These are phyloP conservation scores for Cettia cetti DNA, from an alignment of 2,113 vertebrate genomes.

Conservation along the genomic window DNA sequence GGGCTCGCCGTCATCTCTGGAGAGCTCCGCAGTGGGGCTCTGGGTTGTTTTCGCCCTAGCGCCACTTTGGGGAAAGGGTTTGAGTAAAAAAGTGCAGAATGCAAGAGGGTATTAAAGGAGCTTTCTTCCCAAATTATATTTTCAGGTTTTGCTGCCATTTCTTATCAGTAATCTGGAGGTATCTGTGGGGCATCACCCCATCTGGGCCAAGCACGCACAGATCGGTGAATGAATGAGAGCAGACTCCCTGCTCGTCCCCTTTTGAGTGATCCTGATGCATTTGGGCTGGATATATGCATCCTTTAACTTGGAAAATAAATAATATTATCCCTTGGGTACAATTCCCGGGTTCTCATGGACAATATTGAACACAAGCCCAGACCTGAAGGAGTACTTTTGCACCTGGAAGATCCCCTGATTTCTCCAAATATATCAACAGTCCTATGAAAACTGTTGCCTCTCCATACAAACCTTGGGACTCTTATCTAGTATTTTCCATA, in stretches of 20 bases:
- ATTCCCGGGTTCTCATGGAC: not conserved
- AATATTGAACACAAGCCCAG: not conserved
- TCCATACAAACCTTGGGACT: not conserved
- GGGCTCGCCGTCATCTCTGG: not conserved
- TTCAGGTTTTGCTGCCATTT: not conserved
- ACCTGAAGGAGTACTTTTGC: not conserved
- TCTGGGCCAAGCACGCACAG: not conserved
- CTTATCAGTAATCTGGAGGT: not conserved
- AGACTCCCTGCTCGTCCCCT: not conserved
- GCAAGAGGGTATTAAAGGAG: not conserved
- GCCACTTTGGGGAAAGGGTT: not conserved
- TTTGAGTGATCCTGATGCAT: not conserved
- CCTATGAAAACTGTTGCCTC: not conserved
- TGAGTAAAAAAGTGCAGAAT: not conserved
- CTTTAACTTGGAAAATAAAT: not conserved
- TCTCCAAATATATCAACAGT: not conserved
- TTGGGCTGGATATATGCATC: not conserved
- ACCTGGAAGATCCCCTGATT: not conserved
- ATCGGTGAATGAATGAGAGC: rapidly evolving
- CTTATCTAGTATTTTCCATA: not conserved
- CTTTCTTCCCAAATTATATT: not conserved
- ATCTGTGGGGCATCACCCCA: not conserved
- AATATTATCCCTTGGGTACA: not conserved
- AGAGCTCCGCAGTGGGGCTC: not conserved
- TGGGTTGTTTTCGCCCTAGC: not conserved